Percentiles rank a stretch among this genome's conserved stretches.
These are phyloP conservation scores for Condylostylus longicornis DNA, from an alignment of 1,140 invertebrate species.

Conservation along the genomic window DNA sequence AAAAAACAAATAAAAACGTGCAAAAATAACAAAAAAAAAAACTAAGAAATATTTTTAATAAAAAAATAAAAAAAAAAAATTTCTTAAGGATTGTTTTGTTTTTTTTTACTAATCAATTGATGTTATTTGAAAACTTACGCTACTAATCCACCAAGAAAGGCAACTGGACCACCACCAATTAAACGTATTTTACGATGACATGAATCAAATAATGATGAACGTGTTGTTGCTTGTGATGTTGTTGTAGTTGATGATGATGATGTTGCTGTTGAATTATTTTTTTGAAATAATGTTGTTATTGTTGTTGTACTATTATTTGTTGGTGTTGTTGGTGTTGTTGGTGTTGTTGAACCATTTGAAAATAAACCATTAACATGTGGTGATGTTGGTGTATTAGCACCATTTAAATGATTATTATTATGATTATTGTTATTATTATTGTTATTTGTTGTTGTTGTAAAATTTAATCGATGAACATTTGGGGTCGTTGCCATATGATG, in stretches of 20 bases:
- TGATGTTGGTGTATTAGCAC: neutral
- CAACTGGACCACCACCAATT: slow-evolving; percentile 43
- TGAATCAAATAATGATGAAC: slow-evolving; percentile 48
- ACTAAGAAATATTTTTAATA: no score
- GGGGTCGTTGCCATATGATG: neutral
- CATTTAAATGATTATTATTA: neutral
- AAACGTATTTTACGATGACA: slow-evolving; percentile 54
- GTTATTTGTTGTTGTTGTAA: neutral
- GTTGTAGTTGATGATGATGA: neutral
- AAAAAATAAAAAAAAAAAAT: no score
- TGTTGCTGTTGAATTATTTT: neutral
- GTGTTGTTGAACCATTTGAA: slow-evolving; percentile 2
- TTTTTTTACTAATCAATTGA: no score
- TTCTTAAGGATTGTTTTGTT: no score
- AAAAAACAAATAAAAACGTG: no score
- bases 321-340: slow-evolving; percentile 5
- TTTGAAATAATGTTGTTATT: neutral
- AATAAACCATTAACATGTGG: neutral
- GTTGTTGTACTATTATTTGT: slow-evolving; percentile 1
- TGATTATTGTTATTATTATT: neutral
- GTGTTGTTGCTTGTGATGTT: slow-evolving; percentile 33
- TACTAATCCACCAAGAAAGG: slow-evolving; percentile 49
- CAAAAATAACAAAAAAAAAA: no score
- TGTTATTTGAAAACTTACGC: slow-evolving; percentile 45
- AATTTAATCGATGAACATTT: neutral